phyloP scores from a whole-genome alignment of 2,113 vertebrate genomes.

The Sturnira hondurensis region DNA sequence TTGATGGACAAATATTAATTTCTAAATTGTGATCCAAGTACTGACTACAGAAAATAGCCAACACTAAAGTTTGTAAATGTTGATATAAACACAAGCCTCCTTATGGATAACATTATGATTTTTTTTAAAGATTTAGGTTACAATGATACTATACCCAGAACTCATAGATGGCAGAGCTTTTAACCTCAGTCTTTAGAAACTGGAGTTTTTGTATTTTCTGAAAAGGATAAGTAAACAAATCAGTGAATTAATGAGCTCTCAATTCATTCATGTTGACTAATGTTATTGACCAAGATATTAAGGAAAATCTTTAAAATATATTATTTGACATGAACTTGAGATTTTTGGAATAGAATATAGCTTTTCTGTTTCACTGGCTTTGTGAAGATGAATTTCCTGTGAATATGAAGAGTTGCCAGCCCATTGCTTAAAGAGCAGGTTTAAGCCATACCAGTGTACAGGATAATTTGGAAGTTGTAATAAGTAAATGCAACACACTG shows the following conservation, averaged over 20 bases:
- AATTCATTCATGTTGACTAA: background rate
- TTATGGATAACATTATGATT: background rate
- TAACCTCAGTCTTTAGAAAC: background rate
- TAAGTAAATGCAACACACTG: background rate
- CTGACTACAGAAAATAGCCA: background rate
- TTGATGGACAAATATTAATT: background rate
- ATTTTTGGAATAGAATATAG: background rate
- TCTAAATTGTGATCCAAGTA: background rate
- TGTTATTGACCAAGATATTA: background rate
- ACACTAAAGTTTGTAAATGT: background rate
- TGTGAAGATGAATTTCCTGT: slow-evolving; percentile 1
- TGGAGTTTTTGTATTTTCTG: background rate
- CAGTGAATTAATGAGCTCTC: background rate
- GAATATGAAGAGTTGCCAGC: background rate
- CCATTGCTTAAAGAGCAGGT: background rate
- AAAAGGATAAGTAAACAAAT: background rate
- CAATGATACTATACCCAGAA: background rate
- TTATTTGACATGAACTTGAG: background rate
- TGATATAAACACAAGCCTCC: background rate
- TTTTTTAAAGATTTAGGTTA: background rate
- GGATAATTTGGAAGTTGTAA: background rate
- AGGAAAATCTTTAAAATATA: background rate
- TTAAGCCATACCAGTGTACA: background rate
- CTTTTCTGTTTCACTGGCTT: background rate
- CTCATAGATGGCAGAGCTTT: background rate